Evolutionary conservation across 2,797 vertebrate genomes (phyloP).

Genomic region (Phrynocephalus guinanensis): DNA sequence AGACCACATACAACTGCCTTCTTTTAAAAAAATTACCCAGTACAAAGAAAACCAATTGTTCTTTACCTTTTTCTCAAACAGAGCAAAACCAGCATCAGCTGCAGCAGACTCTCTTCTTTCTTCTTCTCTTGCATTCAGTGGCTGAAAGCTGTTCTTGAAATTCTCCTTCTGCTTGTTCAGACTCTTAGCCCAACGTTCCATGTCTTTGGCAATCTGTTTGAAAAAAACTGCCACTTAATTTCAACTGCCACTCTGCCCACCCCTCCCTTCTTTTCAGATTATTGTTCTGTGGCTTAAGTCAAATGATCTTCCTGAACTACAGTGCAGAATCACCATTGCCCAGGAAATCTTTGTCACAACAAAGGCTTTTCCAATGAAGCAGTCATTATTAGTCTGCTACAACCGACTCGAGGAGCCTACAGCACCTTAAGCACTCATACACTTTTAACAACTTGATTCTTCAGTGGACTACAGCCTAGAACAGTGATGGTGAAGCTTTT

Average conservation of each 20-base stretch:
- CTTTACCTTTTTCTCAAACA: slow-evolving; percentile 98
- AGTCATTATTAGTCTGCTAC: not conserved
- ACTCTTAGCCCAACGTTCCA: slow-evolving; percentile 99
- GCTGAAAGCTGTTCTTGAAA: slow-evolving; percentile 95
- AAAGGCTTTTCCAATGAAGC: not conserved
- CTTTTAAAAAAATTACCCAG: not conserved
- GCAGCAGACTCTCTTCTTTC: slow-evolving; percentile 94
- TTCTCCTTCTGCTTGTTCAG: slow-evolving; percentile 99
- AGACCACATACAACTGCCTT: not conserved
- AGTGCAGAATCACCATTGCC: not conserved
- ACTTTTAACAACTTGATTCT: not conserved
- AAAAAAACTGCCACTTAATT: slow-evolving; percentile 4
- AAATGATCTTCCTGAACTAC: not conserved
- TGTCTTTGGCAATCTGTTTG: slow-evolving; percentile 96
- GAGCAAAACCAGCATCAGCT: slow-evolving; percentile 93
- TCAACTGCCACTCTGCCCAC: not conserved
- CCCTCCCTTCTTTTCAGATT: slow-evolving; percentile 9
- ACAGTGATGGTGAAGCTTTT: no score
- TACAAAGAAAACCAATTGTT: not conserved
- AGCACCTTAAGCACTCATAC: not conserved
- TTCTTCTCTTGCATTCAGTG: slow-evolving; percentile 88
- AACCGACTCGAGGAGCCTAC: not conserved
- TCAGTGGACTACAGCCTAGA: not conserved
- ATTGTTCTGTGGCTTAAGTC: not conserved
- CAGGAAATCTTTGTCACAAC: not conserved